A percentile compares a stretch with the other conserved stretches of the same genome.
phyloP scores from a whole-genome alignment of 2,113 vertebrate genomes.

The Neofelis nebulosa region DNA sequence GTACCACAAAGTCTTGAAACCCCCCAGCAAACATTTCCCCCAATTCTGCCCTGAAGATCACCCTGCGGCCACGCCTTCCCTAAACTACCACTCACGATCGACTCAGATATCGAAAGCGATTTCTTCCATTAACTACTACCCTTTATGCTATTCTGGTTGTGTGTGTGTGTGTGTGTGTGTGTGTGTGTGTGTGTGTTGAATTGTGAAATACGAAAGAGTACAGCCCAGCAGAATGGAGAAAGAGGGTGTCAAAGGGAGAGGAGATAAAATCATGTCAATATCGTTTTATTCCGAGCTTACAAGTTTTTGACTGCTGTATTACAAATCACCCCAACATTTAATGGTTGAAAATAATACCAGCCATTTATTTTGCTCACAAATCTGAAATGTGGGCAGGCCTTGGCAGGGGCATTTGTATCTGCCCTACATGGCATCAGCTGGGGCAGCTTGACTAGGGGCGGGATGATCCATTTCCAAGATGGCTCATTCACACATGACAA shows the following conservation, averaged over 20 bases:
- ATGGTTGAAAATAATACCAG: background rate
- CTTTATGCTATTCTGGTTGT: background rate
- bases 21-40: background rate
- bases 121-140: background rate
- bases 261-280: background rate
- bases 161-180: background rate
- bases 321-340: background rate
- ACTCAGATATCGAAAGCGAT: background rate
- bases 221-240: background rate
- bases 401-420: background rate
- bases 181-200: background rate
- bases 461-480: constrained; percentile 17
- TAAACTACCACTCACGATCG: background rate
- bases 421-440: background rate
- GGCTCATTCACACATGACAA: constrained; percentile 30
- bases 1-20: background rate
- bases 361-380: background rate
- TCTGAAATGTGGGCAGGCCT: background rate
- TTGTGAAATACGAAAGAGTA: background rate
- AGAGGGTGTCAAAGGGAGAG: background rate
- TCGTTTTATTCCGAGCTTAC: background rate
- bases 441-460: background rate
- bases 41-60: background rate
- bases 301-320: background rate
- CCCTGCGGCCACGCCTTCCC: background rate